A percentile compares a stretch with the other conserved stretches of the same genome.
Conservation (phyloP, 2,113 vertebrate species). For the Trogon surrucura region DNA sequence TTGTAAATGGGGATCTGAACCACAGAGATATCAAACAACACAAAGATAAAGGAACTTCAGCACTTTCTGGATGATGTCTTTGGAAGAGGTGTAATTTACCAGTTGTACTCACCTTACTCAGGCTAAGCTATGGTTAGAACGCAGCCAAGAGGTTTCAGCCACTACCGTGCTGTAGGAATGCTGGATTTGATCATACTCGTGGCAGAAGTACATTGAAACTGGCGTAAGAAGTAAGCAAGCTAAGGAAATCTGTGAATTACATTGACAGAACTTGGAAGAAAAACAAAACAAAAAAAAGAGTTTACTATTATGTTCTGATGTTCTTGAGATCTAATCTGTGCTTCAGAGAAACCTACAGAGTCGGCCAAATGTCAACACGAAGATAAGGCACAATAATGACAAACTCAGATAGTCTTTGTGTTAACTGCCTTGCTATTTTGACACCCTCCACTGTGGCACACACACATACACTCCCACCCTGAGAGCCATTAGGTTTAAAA, state of each 20-base stretch:
- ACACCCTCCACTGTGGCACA: neutral
- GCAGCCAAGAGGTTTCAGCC: neutral
- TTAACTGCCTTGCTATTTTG: neutral
- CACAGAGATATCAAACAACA: neutral
- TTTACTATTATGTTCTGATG: neutral
- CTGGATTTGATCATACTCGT: neutral
- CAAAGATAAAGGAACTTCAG: neutral
- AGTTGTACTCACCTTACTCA: neutral
- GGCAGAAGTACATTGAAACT: neutral
- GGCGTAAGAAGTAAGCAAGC: neutral
- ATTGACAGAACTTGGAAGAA: neutral
- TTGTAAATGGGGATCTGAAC: neutral
- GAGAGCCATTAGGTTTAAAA: neutral
- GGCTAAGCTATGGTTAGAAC: neutral
- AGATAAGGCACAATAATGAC: neutral
- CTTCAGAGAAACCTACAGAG: neutral
- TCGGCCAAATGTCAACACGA: neutral
- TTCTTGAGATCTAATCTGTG: neutral
- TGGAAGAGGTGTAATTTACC: neutral
- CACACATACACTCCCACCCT: rapidly evolving
- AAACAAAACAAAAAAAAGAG: neutral
- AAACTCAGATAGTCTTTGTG: neutral
- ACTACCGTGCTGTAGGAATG: neutral
- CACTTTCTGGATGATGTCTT: neutral
- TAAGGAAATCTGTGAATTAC: neutral